Base-by-base conservation (phyloP, 2,797 vertebrate genomes). In the Pyrrhura leucotis region DNA sequence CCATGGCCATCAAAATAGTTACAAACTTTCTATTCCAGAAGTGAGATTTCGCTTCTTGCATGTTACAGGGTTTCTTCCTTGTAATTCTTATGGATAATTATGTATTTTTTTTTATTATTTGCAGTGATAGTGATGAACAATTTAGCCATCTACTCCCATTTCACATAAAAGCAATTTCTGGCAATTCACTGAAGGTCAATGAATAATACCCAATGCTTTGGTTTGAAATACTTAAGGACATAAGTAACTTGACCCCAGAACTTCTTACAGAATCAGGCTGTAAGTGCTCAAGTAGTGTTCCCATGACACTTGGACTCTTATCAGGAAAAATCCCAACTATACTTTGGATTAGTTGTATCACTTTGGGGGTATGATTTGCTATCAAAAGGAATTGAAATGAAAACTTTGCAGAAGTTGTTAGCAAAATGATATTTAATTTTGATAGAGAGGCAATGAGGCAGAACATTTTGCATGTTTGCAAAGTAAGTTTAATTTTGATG, bases 401-500 rank as follows among this genome's bases (percentile, higher is more conserved):
- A 92, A 90, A 93, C 66, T 96, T 97, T 62, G 82, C 88, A 88
- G 81, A 96, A 95, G 72, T 96, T 97, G 91, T 95, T 96, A 91
- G 58, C 33, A 88, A 97, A 97, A 96, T 96, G 88, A 92, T 93
- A 97, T 91, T 97, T 97, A 90, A 90, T 96, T 94, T 96, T 96
- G 91, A 95, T 93, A 91, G 88, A 90, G 84, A 93, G 79, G 83
- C 92, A 97, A 95, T 88, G 95, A 97, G 95, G 95, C 90, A 96
- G 94, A 97, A 96, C 90, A 68, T 96, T 97, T 95, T 95, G 82
- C 86, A 86, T 97, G 94, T 97, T 97, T 97, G 95, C 95, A 98
- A 97, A 98, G 97, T 97, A 98, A 96, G 92, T 95, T 97, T 96
- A 94, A 93, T 97, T 97, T 95, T 96, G 95, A 97, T 96, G 92